These are phyloP conservation scores for Nomada lathburiana DNA, from an alignment of 2,888 invertebrate genomes.

Conservation along the genomic window DNA sequence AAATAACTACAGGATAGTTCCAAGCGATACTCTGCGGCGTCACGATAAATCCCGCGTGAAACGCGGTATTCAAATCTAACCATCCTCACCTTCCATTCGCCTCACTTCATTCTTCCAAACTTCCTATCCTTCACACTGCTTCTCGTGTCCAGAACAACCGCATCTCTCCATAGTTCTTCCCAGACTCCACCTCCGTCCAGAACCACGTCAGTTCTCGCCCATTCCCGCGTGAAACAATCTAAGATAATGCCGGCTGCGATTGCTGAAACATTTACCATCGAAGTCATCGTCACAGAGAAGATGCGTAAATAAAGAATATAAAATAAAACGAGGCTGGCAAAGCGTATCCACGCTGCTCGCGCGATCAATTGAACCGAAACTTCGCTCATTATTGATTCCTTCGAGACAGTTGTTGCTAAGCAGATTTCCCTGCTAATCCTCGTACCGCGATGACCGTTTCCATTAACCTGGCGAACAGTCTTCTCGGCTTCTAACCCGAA, in stretches of 20 bases:
- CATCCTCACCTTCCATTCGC: neutral
- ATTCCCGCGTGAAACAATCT: too few species aligned
- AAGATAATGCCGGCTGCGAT: neutral
- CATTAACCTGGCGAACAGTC: constrained; percentile 18
- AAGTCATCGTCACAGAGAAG: neutral
- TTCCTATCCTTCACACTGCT: neutral
- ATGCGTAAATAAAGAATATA: neutral
- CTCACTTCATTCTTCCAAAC: neutral
- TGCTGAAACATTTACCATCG: constrained; percentile 4
- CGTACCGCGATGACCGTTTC: constrained; percentile 11
- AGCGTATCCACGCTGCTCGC: neutral
- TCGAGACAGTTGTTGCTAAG: constrained; percentile 53
- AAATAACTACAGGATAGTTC: too few species aligned
- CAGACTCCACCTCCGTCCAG: neutral
- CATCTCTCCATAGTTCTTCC: too few species aligned
- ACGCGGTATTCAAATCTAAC: neutral
- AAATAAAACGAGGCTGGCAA: neutral
- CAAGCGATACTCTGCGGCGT: too few species aligned
- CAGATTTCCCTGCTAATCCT: constrained; percentile 40
- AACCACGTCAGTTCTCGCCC: neutral
- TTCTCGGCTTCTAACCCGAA: neutral
- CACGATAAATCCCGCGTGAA: neutral
- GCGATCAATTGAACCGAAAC: constrained; percentile 37
- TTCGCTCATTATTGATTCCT: constrained; percentile 54
- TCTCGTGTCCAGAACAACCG: neutral